Evolutionary conservation across 2,797 vertebrate genomes (phyloP), one percentile per base, ranked within the genome.

Genomic region (Hypotaenidia okinawae): DNA sequence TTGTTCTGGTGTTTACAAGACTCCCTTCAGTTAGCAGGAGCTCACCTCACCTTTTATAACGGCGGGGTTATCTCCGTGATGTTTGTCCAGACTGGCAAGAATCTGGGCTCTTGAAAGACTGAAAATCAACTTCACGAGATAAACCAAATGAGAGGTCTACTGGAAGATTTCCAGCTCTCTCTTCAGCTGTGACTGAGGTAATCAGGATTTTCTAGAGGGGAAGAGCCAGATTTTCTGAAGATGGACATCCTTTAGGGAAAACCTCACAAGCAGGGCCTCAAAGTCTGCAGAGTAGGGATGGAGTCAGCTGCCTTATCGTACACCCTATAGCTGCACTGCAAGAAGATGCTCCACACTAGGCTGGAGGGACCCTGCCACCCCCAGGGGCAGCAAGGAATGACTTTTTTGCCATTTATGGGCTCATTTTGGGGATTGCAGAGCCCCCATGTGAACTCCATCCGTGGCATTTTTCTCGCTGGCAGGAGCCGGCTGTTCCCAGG

Each of bases 1-100:
- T 94, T 87, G 84, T 81, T 94, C 63, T 66, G 74, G 9, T 96
- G 92, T 96, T 96, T 97, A 94, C 24, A 1, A 81, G 91, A 90
- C 47, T 64, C 19, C 77, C 81, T 77, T 32, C 11, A 8, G 88
- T 62, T 89, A 77, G 84, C 51, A 72, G 84, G 37, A 90, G 37
- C 86, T 96, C 92, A 52, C 74, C 86, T 95, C 93, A 47, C 77
- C 64, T 95, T 64, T 82, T 83, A 8, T 72, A 92, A 70, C 62
- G 74, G 52, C 4, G 1, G 10, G 25, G 89, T 91, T 86, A 91
- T 94, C 89, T 89, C 5, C 1, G 66, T 3, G 6, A 17, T 70
- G 81, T 93, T 94, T 93, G 91, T 69, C 61, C 90, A 82, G 57
- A 45, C 75, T 66, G 90, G 84, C 35, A 90, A 41, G 86, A 63